Evolutionary conservation across 2,113 vertebrate species (phyloP), one percentile per base, ranked within the genome.

Genomic region (Cephalopterus ornatus): DNA sequence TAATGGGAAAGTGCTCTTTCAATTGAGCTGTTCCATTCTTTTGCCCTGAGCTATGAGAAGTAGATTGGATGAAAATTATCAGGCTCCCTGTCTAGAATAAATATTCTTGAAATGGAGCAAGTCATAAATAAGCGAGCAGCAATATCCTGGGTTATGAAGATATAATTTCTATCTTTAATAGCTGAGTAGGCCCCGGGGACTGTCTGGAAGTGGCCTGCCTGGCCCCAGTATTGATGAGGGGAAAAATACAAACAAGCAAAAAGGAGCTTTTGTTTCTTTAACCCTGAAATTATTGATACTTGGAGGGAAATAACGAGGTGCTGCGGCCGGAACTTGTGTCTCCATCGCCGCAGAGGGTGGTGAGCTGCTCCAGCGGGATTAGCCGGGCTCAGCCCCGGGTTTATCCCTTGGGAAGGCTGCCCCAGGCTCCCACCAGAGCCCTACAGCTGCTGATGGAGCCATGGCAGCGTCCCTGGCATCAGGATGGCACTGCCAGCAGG

Each of bases 81-180:
- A 98, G 98, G 98, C 98, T 98, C 93, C 97, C 97, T 90, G 95
- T 97, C 97, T 97, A 96, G 97, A 99, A 99, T 99, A 98, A 98
- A 98, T 98, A 98, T 97, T 96, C 95, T 97, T 97, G 98, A 98
- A 98, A 98, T 98, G 98, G 98, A 98, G 98, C 98, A 93, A 97
- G 98, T 97, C 99, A 99, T 99, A 99, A 99, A 99, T 98, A 99
- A 99, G 99, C 98, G 98, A 98, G 98, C 98, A 98, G 99, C 99
- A 99, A 99, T 99, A 99, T 99, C 98, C 97, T 96, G 98, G 97
- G 97, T 99, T 99, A 99, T 99, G 99, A 99, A 99, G 99, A 99
- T 98, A 99, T 99, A 98, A 99, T 99, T 99, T 98, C 98, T 98
- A 97, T 97, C 98, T 98, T 98, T 99, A 98, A 99, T 99, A 98